Percentiles rank a stretch among this genome's conserved stretches.
These are phyloP conservation scores for Pseudomyrmex cubaensis DNA, from an alignment of 1,140 invertebrate species.

Conservation along the genomic window DNA sequence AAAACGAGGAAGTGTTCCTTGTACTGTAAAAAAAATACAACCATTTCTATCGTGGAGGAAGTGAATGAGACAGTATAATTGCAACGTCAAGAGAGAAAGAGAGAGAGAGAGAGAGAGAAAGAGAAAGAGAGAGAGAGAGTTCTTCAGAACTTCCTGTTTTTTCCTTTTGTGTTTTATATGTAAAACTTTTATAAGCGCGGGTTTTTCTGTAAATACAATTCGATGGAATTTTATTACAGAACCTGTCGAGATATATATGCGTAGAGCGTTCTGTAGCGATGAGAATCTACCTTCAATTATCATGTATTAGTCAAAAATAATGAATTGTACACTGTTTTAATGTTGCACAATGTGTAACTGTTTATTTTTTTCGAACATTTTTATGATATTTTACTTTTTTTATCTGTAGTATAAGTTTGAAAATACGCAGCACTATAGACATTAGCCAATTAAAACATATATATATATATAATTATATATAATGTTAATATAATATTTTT, in stretches of 20 bases:
- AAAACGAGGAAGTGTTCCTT: constrained; percentile 9
- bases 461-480: constrained; percentile 66
- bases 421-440: constrained; percentile 74
- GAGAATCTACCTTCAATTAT: constrained; percentile 39
- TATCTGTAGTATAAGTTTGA: constrained; percentile 75
- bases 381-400: constrained; percentile 76
- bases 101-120: not conserved
- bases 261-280: constrained; percentile 35
- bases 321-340: constrained; percentile 56
- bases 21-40: constrained; percentile 27
- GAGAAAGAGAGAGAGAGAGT: too few species aligned
- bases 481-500: constrained; percentile 61
- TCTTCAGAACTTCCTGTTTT: constrained; percentile 50
- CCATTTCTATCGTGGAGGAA: not conserved
- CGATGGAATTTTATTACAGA: constrained; percentile 48
- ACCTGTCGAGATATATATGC: constrained; percentile 33
- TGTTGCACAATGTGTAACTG: constrained; percentile 44
- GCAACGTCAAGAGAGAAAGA: constrained; percentile 39
- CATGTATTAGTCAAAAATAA: constrained; percentile 49
- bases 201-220: constrained; percentile 65
- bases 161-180: constrained; percentile 42
- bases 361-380: constrained; percentile 75
- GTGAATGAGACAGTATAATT: constrained; percentile 30
- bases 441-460: constrained; percentile 74
- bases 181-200: constrained; percentile 43